A percentile compares a stretch with the other conserved stretches of the same genome.
Conservation (phyloP, 2,797 vertebrate species). For the Psittacula echo region DNA sequence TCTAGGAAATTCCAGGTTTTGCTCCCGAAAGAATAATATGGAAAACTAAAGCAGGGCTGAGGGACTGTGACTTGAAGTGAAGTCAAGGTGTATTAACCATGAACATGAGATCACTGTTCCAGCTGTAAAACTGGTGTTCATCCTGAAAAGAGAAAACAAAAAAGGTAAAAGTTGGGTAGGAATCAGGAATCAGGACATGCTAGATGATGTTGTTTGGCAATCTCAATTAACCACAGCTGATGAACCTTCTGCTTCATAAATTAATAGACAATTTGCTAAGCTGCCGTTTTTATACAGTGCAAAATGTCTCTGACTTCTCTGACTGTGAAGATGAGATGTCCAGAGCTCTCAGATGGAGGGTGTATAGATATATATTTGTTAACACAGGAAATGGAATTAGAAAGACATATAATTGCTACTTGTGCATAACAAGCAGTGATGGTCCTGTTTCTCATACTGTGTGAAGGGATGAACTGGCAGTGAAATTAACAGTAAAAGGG, state of each 20-base stretch:
- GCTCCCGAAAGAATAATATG: conserved; percentile 16
- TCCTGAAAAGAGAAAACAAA: neutral
- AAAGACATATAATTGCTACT: neutral
- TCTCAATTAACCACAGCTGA: neutral
- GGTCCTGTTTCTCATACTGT: neutral
- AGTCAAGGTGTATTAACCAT: conserved; percentile 23
- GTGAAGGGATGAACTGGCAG: neutral
- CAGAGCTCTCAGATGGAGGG: neutral
- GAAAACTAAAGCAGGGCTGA: conserved; percentile 32
- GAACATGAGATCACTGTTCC: neutral
- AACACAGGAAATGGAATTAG: neutral
- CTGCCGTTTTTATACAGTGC: neutral
- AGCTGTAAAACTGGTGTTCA: neutral
- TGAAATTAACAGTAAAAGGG: neutral
- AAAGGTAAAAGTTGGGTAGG: neutral
- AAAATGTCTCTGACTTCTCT: neutral
- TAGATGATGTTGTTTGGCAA: neutral
- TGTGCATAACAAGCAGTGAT: neutral
- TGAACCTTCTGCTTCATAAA: neutral
- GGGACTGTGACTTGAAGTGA: conserved; percentile 9
- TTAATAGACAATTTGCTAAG: neutral
- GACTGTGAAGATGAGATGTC: neutral
- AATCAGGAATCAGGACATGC: neutral
- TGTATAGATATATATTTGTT: neutral
- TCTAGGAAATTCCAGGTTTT: conserved; percentile 34